Evolutionary conservation across 2,888 invertebrate genomes (phyloP).

Genomic region (Acanthosoma haemorrhoidale): DNA sequence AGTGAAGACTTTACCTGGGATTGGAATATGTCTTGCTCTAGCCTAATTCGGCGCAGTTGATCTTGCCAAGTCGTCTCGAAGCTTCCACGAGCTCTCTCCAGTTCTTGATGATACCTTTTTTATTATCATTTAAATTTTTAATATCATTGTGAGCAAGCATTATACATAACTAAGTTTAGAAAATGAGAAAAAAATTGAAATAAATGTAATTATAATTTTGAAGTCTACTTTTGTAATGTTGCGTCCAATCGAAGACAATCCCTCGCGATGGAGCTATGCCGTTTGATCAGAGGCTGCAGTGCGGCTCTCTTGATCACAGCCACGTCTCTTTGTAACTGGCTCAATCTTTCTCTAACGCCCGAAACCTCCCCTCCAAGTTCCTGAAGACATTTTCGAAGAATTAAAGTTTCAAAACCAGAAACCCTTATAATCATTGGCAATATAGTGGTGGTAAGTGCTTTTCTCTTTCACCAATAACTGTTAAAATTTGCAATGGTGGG

Average conservation of each 20-base stretch:
- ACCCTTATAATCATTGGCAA: too few relatives aligned
- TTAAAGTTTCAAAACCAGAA: too few relatives aligned
- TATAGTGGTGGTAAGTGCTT: too few relatives aligned
- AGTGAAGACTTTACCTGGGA: slow-evolving; percentile 52
- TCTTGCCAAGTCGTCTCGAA: slow-evolving; percentile 68
- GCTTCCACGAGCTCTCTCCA: slow-evolving; percentile 55
- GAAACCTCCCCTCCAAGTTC: slow-evolving; percentile 58
- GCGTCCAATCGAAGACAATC: slow-evolving; percentile 58
- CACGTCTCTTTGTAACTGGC: slow-evolving; percentile 65
- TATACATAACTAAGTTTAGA: background rate
- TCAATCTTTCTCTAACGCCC: slow-evolving; percentile 58
- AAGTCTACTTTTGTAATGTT: slow-evolving; percentile 50
- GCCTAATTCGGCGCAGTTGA: slow-evolving; percentile 61
- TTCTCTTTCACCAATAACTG: too few relatives aligned
- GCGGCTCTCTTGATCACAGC: slow-evolving; percentile 56
- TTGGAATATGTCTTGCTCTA: slow-evolving; percentile 64
- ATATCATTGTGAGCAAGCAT: background rate
- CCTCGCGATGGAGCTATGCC: slow-evolving; percentile 44
- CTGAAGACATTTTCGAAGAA: slow-evolving; percentile 44
- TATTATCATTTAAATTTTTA: background rate
- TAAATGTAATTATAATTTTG: too few relatives aligned
- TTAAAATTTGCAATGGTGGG: too few relatives aligned
- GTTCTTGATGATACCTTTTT: slow-evolving; percentile 54
- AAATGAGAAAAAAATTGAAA: background rate
- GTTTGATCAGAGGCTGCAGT: slow-evolving; percentile 47